These are phyloP conservation scores for Boulengeromyrus knoepffleri DNA, from an alignment of 2,113 vertebrate genomes.

Conservation along the genomic window DNA sequence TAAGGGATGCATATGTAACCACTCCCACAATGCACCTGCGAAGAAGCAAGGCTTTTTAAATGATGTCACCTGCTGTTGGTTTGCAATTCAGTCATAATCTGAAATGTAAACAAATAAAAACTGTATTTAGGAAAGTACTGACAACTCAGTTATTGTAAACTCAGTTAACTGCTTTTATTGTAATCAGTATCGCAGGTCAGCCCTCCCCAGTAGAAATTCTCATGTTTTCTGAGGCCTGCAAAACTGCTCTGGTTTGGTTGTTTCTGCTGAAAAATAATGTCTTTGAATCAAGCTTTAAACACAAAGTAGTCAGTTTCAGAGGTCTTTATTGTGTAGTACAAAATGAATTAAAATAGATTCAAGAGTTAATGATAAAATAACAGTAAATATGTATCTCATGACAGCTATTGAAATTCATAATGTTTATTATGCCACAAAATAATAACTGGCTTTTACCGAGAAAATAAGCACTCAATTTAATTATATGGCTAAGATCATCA, in stretches of 20 bases:
- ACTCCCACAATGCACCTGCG: conserved; percentile 2
- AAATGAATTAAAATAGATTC: conserved; percentile 19
- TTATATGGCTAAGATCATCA: conserved; percentile 36
- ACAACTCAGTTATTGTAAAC: neutral
- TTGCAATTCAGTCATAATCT: neutral
- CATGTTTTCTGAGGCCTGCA: neutral
- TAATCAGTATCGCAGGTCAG: neutral
- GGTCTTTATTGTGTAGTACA: conserved; percentile 10
- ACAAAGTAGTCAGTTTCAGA: neutral
- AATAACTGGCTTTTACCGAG: conserved; percentile 27
- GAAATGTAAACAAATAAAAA: neutral
- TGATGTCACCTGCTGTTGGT: neutral
- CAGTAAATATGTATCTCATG: conserved; percentile 5
- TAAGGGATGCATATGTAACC: neutral
- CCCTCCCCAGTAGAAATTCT: neutral
- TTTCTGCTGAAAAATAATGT: neutral
- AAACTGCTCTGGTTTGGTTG: neutral
- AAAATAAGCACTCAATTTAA: conserved; percentile 36
- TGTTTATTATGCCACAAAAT: conserved; percentile 39
- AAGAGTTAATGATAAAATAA: conserved; percentile 20
- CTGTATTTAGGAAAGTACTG: too few species aligned
- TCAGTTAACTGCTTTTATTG: neutral
- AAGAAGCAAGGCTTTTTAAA: neutral
- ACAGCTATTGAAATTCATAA: conserved; percentile 34
- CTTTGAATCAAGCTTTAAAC: conserved; percentile 6